Base-by-base conservation (phyloP, 2,113 vertebrate species). In the Plecturocebus donacophilus region DNA sequence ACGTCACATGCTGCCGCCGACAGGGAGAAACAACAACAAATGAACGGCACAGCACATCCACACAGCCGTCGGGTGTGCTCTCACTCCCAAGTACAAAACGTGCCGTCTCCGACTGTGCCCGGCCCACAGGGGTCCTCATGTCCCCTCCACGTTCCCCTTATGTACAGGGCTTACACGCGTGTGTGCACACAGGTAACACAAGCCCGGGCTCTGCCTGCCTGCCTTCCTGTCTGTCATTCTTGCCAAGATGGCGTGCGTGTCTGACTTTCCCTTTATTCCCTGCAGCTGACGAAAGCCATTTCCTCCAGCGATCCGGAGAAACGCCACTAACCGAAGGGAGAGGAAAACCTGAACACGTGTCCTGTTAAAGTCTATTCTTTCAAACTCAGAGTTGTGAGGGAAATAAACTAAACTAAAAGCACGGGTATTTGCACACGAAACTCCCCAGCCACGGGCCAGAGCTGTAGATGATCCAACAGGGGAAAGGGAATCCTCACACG, bases 351-450 rank as follows among this genome's bases (percentile, higher is more conserved):
- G 88, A 61, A 61, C 68, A 11, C 8, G 27, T 23, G 61, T 7
- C 30, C n/a, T 35, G 87, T 89, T 42, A 58, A 45, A 84, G 38
- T 86, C 61, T 17, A 23, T 73, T 83, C 58, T 88, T 92, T 93
- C 58, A 86, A 77, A 91, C 13, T 17, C 47, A 10, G 40, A 81
- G 30, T 68, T 47, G 32, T 76, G 45, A 76, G 87, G n/a, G 25
- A 58, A 35, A 10, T 17, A 52, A 20, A 40, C 49, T 54, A 40
- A 90, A 52, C 30, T 12, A 2, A 94, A 47, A 68, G 47, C 75
- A 6, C 8, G 0, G 17, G 30, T 38, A 0, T 49, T 66, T 73
- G 70, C 81, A 77, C 56, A 84, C 9, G 27, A 45, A 25, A 27
- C 38, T 52, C 68, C 35, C 45, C 68, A 17, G 32, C 8, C 30